Base-by-base conservation (phyloP, 2,888 invertebrate genomes). In the Dynastes tityus region DNA sequence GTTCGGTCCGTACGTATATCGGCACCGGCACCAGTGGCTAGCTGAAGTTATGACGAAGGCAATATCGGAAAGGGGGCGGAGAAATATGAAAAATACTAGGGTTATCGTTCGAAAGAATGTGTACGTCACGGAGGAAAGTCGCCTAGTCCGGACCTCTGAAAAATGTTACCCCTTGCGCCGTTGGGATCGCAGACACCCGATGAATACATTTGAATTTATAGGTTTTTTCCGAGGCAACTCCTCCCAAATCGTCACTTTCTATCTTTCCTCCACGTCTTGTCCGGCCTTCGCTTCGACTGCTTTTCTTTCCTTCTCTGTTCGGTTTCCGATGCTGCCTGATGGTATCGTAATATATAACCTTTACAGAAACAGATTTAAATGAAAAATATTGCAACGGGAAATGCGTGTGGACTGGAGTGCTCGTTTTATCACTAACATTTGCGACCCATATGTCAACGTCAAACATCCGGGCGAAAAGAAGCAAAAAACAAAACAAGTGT, bases 51-150 rank as follows among this genome's bases (percentile, higher is more conserved):
- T 58, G 73, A 55, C 58, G 16, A 11, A 55, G 80, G 81, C 83
- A 84, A 84, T 85, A 84, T 83, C 81, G 83, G 68, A 63, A 45
- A 55, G 76, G 5, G 40, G 80, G 81, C 32, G 82, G 80, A 81
- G 80, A 83, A 83, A 83, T 84, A 83, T 84, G 83, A 84, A 83
- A 84, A 83, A 84, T 84, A 83, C 78, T 80, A 75, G 67, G 80
- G 83, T 83, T 83, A 83, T 83, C 84, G 83, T 83, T 82, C 82
- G 83, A 81, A 82, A 82, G 83, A 81, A 82, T 80, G 82, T 73
- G 13, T 75, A 77, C 80, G 82, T 79, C 81, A 80, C 78, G 77
- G 78, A 79, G 79, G 80, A 68, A 71, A 77, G 45, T 45, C 45
- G 45, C 45, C 45, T 78, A 64, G 78, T 80, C 81, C 79, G 73